Evolutionary conservation across 2,113 vertebrate species (phyloP).

Genomic region (Dromaius novaehollandiae): DNA sequence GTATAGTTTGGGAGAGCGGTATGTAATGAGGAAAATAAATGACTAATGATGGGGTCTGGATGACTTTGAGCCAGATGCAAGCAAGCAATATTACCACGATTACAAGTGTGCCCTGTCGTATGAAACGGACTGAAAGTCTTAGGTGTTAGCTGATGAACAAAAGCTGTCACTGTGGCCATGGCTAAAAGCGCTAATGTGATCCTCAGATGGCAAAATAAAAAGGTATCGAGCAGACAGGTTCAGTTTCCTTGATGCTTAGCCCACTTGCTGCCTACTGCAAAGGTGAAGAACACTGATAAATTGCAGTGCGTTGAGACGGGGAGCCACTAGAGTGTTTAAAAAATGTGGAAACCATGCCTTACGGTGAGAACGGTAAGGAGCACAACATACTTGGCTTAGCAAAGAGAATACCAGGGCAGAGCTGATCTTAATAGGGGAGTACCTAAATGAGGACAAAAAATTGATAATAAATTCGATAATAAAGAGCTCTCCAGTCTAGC

Average conservation of each 20-base stretch:
- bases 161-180: background rate
- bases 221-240: background rate
- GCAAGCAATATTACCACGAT: background rate
- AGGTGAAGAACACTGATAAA: background rate
- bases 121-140: background rate
- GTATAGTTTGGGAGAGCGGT: background rate
- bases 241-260: background rate
- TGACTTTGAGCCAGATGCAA: background rate
- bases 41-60: background rate
- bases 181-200: background rate
- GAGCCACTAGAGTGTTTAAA: background rate
- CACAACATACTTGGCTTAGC: background rate
- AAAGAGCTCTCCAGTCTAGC: background rate
- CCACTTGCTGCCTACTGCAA: background rate
- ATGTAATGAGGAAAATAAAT: background rate
- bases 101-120: background rate
- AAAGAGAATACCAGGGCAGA: background rate
- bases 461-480: background rate
- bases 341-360: background rate
- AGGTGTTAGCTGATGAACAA: background rate
- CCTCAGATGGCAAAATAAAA: background rate
- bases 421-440: fast-evolving
- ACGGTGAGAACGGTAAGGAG: background rate
- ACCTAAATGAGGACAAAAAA: background rate
- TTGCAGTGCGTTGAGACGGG: background rate